Evolutionary conservation across 1,140 invertebrate species (phyloP).

Genomic region (Nilaparvata lugens): DNA sequence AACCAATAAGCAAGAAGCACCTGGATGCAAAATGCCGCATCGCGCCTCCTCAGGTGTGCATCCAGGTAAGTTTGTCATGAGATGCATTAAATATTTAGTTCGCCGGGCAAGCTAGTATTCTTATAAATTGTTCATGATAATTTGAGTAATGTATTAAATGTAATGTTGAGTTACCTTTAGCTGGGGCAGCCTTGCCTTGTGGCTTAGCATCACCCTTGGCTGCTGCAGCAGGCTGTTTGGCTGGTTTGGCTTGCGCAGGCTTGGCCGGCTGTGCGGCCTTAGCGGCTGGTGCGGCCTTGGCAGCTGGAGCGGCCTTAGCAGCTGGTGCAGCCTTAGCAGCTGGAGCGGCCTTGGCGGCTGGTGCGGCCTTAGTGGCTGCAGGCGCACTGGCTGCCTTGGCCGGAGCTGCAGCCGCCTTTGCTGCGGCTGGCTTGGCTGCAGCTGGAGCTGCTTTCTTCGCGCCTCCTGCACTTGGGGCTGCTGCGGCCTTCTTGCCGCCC

Average conservation of each 20-base stretch:
- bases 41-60: too few relatives aligned
- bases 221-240: not conserved
- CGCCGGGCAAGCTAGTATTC: too few relatives aligned
- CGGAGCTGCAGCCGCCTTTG: not conserved
- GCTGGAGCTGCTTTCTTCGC: slow-evolving; percentile 10
- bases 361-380: not conserved
- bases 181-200: slow-evolving; percentile 10
- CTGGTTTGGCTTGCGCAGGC: not conserved
- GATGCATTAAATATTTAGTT: too few relatives aligned
- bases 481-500: too few relatives aligned
- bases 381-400: slow-evolving; percentile 4
- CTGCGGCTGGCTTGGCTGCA: not conserved
- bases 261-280: not conserved
- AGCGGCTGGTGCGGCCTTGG: not conserved
- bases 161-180: slow-evolving; percentile 5
- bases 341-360: slow-evolving; percentile 6
- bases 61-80: too few relatives aligned
- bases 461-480: too few relatives aligned
- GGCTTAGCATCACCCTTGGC: slow-evolving; percentile 7
- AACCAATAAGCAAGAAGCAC: too few relatives aligned
- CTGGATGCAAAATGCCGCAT: too few relatives aligned
- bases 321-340: slow-evolving; percentile 12
- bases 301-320: slow-evolving; percentile 7
- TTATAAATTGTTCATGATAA: too few relatives aligned
- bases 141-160: too few relatives aligned